Base-by-base conservation (phyloP, 2,888 invertebrate genomes). In the Acrocyrtus sp. region DNA sequence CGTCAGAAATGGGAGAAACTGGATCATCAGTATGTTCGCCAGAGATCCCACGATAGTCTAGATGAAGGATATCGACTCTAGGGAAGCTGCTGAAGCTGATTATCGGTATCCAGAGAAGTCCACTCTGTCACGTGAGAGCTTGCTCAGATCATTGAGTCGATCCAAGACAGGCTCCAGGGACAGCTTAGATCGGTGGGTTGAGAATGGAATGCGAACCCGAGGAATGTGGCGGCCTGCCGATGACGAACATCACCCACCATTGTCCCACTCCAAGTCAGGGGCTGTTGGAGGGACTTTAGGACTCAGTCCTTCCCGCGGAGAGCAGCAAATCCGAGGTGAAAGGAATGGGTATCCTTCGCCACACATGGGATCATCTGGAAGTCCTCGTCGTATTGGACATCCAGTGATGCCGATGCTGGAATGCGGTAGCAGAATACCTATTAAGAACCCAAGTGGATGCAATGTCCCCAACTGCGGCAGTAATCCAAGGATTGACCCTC, bases 1-100 rank as follows among this genome's bases (percentile, higher is more conserved):
- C 72, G 81, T n/a, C 80, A 80, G 51, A 80, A 81, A 58, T 81
- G 81, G 81, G 81, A 81, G 56, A 79, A 79, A 60, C 61, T 80
- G 29, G 81, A 81, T 67, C 76, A 76, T 70, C 81, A 81, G 65
- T 80, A 81, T 50, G 78, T 76, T 0, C 72, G 76, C 4, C 80
- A 80, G 60, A 70, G 76, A 24, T 80, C 80, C 34, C 81, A 81
- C 61, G 81, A 81, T 67, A 79, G 78, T 65, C 68, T 80, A 63
- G 80, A 80, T 29, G 81, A 81, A 67, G 81, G 80, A 10, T 81
- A 81, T 72, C 77, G 81, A n/a, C n/a, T 80, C 81, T 19, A 68
- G 79, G 39, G 81, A 80, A 69, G 80, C 79, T 57, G 80, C 80
- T 24, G 81, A 81, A 73, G 81, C 81, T 21, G 80, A 80, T 63